Percentiles rank a stretch among this genome's conserved stretches.
phyloP scores from a whole-genome alignment of 2,888 invertebrate species.

The Caenorhabditis angaria region DNA sequence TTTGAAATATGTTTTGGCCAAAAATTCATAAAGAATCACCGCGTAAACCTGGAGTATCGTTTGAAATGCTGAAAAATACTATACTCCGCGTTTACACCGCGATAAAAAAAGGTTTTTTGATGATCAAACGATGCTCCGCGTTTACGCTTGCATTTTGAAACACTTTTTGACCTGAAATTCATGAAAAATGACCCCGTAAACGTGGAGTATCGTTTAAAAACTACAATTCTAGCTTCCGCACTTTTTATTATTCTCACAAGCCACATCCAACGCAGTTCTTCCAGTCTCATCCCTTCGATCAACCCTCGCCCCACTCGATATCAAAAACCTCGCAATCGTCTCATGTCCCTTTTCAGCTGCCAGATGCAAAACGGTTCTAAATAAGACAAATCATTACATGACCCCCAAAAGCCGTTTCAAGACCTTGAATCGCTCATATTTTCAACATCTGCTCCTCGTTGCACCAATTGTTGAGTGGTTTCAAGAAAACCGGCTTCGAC shows the following conservation, averaged over 20 bases:
- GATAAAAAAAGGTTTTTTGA: too few relatives aligned
- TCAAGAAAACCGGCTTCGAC: constrained; percentile 72
- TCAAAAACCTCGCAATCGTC: constrained; percentile 72
- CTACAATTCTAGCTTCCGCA: neutral
- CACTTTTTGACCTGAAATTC: too few relatives aligned
- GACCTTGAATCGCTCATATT: constrained; percentile 62
- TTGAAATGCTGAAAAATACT: too few relatives aligned
- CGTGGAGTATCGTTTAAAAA: neutral
- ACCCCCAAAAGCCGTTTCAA: neutral
- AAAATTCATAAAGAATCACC: too few relatives aligned
- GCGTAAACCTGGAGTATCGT: too few relatives aligned
- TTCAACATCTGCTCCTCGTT: constrained; percentile 70
- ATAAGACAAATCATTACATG: neutral
- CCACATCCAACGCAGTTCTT: constrained; percentile 43
- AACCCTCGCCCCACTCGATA: constrained; percentile 72
- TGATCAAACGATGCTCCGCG: too few relatives aligned
- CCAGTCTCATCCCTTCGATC: constrained; percentile 38
- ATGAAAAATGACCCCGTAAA: too few relatives aligned
- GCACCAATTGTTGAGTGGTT: constrained; percentile 41
- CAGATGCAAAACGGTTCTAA: constrained; percentile 74
- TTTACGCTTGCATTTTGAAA: too few relatives aligned
- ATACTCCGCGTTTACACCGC: too few relatives aligned
- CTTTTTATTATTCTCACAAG: constrained; percentile 28
- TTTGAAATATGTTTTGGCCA: too few relatives aligned
- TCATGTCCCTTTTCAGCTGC: constrained; percentile 73